Conservation (phyloP, 2,888 invertebrate genomes). For the Mesorhabditis spiculigera region DNA sequence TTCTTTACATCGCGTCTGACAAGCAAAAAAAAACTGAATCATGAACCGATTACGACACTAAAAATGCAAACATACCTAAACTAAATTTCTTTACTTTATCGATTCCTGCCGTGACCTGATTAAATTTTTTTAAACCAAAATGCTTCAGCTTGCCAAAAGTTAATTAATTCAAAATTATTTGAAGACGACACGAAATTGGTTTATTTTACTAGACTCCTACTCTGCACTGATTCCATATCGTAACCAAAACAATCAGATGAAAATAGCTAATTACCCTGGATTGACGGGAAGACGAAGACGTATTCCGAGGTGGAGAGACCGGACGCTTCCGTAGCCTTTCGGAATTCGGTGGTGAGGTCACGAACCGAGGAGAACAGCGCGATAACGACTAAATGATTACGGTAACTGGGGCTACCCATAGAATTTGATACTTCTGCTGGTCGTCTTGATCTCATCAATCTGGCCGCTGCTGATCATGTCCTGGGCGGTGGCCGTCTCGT, state of each 20-base stretch:
- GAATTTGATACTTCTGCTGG: constrained; percentile 20
- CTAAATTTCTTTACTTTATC: too few relatives aligned
- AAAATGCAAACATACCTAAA: too few relatives aligned
- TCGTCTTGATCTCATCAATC: constrained; percentile 30
- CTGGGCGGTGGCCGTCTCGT: constrained; percentile 24
- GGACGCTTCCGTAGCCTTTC: constrained; percentile 23
- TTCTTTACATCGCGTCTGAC: too few relatives aligned
- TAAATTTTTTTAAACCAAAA: not conserved
- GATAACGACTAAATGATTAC: constrained; percentile 25
- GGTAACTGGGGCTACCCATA: not conserved
- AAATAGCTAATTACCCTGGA: constrained; percentile 13
- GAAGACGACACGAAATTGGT: not conserved
- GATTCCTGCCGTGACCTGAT: too few relatives aligned
- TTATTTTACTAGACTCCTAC: not conserved
- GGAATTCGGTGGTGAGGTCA: constrained; percentile 27
- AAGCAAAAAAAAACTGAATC: not conserved
- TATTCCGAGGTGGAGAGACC: constrained; percentile 25
- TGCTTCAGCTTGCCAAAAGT: too few relatives aligned
- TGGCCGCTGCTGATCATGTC: constrained; percentile 29
- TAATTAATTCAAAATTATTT: not conserved
- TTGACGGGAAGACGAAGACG: constrained; percentile 32
- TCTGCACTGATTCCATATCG: too few relatives aligned
- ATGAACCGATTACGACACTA: too few relatives aligned
- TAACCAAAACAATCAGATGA: too few relatives aligned
- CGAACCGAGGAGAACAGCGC: constrained; percentile 33